Evolutionary conservation across 1,140 invertebrate species (phyloP), one percentile per base, ranked within the genome.

Genomic region (Temnothorax longispinosus): DNA sequence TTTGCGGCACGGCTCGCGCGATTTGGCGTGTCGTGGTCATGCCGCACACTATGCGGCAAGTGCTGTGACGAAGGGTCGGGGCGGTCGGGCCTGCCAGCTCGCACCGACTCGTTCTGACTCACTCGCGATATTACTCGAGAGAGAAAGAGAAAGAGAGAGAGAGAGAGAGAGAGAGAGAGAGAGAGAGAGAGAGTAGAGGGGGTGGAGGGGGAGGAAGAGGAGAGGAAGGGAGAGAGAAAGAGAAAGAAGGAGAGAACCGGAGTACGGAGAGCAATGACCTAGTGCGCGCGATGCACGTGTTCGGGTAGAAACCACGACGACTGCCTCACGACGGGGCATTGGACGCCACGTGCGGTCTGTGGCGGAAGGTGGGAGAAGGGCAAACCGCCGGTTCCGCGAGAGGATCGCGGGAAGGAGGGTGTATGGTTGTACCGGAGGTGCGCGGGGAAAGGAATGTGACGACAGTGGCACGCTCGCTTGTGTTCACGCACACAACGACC

Each of bases 281-380:
- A 95, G 89, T 95, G 93, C 91, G 90, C 89, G 91, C 88, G 91
- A 89, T 94, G 92, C 94, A 95, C 94, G 94, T 95, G 94, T 94
- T 86, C 82, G 38, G 11, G 78, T 50, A 3, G 89, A 95, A 95
- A 95, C 94, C 94, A 56, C 92, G 86, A 87, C 93, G 88, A 21
- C 93, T 58, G 90, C 94, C 94, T 94, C 94, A 56, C 41, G 76
- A 76, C 81, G 82, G 94, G 92, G 91, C 93, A 94, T 93, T 93
- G 93, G 93, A 93, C 93, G 93, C 93, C 86, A 92, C 91, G 92
- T 90, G 90, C 81, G 81, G 71, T 56, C 6, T 80, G 76, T 76
- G 86, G 44, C 80, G 69, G 69, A 44, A 87, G 65, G 65, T 81
- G 52, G 78, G 50, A 52, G 52, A 85, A 78, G 80, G 80, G 60